These are phyloP conservation scores for Pogonomyrmex barbatus DNA, from an alignment of 1,140 invertebrate genomes.

Conservation along the genomic window DNA sequence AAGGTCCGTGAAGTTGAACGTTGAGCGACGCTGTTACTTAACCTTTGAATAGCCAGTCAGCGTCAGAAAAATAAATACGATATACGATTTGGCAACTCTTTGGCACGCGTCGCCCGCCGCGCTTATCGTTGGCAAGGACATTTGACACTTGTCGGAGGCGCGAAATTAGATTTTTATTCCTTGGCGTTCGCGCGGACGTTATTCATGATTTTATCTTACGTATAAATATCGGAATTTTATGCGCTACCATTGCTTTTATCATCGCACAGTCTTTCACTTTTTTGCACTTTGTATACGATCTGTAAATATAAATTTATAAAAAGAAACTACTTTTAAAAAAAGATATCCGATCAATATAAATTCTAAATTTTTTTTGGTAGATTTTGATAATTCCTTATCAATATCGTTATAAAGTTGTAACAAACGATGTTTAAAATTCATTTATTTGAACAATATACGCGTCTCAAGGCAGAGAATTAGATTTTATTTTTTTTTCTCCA, in stretches of 20 bases:
- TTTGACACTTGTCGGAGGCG: slow-evolving; percentile 51
- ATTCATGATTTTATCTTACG: not conserved
- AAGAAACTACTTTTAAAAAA: no score
- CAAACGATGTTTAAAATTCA: not conserved
- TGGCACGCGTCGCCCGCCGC: not conserved
- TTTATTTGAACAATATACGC: not conserved
- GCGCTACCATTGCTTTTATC: not conserved
- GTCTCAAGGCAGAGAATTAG: not conserved
- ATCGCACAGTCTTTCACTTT: no score
- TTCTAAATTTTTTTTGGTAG: no score
- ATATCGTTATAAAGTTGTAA: no score
- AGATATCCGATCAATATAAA: no score
- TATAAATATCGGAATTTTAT: not conserved
- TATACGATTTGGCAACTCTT: slow-evolving; percentile 25
- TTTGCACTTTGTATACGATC: not conserved
- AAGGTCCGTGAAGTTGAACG: not conserved
- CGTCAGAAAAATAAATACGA: slow-evolving; percentile 41
- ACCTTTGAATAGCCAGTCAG: slow-evolving; percentile 37
- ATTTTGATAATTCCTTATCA: no score
- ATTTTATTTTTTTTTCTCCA: not conserved
- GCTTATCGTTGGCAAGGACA: slow-evolving; percentile 38
- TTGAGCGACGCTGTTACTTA: slow-evolving; percentile 5
- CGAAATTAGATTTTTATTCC: slow-evolving; percentile 60
- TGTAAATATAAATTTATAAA: not conserved
- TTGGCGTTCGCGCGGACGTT: slow-evolving; percentile 22